A percentile compares a stretch with the other conserved stretches of the same genome.
Evolutionary conservation across 2,113 vertebrate genomes (phyloP).

Genomic region (Trinectes maculatus): DNA sequence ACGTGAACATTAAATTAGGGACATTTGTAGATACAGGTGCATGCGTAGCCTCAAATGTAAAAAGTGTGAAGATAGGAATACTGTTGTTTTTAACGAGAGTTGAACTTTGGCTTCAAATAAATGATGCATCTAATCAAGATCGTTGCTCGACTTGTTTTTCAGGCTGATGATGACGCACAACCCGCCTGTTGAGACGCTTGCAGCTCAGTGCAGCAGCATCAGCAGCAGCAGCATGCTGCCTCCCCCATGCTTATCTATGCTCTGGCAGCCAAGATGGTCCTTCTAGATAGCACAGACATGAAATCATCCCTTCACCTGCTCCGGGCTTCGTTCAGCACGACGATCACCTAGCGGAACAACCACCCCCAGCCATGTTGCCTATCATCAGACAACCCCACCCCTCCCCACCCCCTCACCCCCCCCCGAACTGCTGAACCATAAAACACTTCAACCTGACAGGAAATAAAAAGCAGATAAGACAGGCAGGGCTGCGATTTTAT

Average conservation of each 20-base stretch:
- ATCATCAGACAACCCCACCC: slow-evolving; percentile 55
- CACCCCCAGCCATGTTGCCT: slow-evolving; percentile 57
- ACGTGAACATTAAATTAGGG: too few species aligned
- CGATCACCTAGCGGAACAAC: slow-evolving; percentile 39
- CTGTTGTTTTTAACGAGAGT: too few species aligned
- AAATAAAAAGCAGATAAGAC: slow-evolving; percentile 56
- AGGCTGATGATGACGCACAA: slow-evolving; percentile 25
- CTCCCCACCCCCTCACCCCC: too few species aligned
- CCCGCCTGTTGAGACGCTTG: slow-evolving; percentile 45
- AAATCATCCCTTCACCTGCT: slow-evolving; percentile 69
- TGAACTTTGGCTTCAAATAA: neutral
- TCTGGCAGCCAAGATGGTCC: slow-evolving; percentile 61
- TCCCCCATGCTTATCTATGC: slow-evolving; percentile 58
- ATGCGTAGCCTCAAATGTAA: too few species aligned
- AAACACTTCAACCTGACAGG: slow-evolving; percentile 61
- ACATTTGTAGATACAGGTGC: too few species aligned
- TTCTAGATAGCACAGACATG: slow-evolving; percentile 61
- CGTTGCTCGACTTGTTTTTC: slow-evolving; percentile 34
- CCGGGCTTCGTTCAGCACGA: slow-evolving; percentile 40
- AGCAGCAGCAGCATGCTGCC: slow-evolving; percentile 31
- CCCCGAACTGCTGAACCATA: slow-evolving; percentile 59
- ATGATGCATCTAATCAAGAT: slow-evolving; percentile 10
- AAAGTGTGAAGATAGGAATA: too few species aligned
- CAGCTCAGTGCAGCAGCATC: slow-evolving; percentile 40
- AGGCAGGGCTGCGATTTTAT: slow-evolving; percentile 40